Percentiles rank a stretch among this genome's conserved stretches.
Evolutionary conservation across 2,888 invertebrate genomes (phyloP).

Genomic region (Chrysodeixis includens): DNA sequence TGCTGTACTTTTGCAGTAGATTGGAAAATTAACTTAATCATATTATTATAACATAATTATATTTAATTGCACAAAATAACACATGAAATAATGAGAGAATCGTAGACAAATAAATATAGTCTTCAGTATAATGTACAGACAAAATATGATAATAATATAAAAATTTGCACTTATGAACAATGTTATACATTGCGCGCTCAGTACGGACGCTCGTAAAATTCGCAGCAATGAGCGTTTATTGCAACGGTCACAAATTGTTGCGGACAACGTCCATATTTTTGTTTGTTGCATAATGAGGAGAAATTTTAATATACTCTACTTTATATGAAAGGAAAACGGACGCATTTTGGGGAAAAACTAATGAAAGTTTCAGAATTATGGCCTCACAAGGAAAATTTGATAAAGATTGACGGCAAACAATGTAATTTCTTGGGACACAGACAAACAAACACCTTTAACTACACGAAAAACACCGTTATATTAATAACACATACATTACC

Average conservation of each 20-base stretch:
- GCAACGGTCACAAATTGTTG: conserved; percentile 26
- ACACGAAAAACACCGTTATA: neutral
- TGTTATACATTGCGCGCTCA: conserved; percentile 28
- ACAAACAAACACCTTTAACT: conserved; percentile 18
- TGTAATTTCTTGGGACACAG: neutral
- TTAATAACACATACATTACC: neutral
- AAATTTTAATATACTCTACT: neutral
- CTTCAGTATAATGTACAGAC: no score
- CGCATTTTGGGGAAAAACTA: no score
- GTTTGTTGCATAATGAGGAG: conserved; percentile 9
- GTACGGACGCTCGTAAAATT: conserved; percentile 30
- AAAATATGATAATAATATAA: neutral
- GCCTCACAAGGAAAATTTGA: no score
- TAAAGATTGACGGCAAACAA: neutral
- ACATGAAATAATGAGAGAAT: no score
- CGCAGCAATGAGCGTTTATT: conserved; percentile 36
- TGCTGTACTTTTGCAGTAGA: no score
- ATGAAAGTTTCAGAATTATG: no score
- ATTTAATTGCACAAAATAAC: no score
- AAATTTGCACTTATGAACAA: conserved; percentile 20
- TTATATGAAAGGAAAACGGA: no score
- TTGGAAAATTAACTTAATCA: no score
- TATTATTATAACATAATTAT: no score
- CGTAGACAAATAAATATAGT: no score
- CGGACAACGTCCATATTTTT: conserved; percentile 20